Evolutionary conservation across 2,797 vertebrate species (phyloP).

Genomic region (Notamacropus eugenii): DNA sequence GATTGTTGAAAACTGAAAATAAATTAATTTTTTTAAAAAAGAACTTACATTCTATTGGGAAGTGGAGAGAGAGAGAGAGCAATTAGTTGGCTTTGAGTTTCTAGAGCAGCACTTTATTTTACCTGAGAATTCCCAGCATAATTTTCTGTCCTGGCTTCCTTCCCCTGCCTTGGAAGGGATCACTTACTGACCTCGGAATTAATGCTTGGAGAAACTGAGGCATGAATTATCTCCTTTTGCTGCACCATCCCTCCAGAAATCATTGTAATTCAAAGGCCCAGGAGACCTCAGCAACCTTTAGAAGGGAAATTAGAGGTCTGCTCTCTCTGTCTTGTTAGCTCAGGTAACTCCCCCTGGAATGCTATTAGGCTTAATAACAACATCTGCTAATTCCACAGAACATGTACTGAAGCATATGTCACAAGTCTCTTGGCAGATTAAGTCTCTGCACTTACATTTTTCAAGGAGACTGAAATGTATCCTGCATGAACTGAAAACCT

Average conservation of each 20-base stretch:
- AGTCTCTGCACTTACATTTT: not conserved
- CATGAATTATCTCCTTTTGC: not conserved
- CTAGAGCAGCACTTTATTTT: not conserved
- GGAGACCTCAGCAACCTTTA: not conserved
- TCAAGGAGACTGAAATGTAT: not conserved
- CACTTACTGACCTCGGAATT: not conserved
- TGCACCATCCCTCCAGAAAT: not conserved
- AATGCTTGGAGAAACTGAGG: not conserved
- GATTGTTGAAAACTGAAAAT: too few species aligned
- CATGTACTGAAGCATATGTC: not conserved
- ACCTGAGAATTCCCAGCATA: not conserved
- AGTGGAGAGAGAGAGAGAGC: not conserved
- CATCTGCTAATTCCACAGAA: constrained; percentile 2
- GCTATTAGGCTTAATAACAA: not conserved
- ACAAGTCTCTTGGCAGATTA: not conserved
- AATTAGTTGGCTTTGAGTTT: not conserved
- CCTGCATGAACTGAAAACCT: not conserved
- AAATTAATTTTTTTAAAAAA: not conserved
- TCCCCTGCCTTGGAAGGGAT: not conserved
- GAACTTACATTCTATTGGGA: not conserved
- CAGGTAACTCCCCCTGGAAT: not conserved
- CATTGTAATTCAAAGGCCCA: not conserved
- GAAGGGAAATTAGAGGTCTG: not conserved
- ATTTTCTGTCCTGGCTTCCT: not conserved
- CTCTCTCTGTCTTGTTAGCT: not conserved